Percentiles rank a stretch among this genome's conserved stretches.
Conservation (phyloP, 2,797 vertebrate species). For the Intellagama lesueurii region DNA sequence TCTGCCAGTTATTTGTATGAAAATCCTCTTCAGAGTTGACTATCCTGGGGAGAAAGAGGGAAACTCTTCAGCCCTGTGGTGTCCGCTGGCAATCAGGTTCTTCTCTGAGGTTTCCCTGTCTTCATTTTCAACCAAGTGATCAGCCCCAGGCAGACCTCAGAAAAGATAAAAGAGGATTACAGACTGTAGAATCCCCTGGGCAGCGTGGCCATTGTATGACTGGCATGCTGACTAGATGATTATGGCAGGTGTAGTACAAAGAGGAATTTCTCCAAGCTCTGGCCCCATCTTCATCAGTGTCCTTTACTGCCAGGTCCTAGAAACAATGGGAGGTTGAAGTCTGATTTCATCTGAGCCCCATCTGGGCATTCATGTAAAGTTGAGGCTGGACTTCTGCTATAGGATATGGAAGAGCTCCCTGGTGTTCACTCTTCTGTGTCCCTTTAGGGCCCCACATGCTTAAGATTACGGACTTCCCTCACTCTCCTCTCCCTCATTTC, state of each 20-base stretch:
- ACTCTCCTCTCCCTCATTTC: neutral
- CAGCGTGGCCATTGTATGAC: too few relatives aligned
- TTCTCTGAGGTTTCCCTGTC: neutral
- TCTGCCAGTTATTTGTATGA: neutral
- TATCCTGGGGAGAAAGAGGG: neutral
- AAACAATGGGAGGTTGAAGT: neutral
- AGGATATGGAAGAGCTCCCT: neutral
- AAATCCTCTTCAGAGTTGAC: neutral
- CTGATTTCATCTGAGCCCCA: neutral
- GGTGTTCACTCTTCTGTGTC: neutral
- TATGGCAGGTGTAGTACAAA: too few relatives aligned
- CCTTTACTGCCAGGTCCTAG: neutral
- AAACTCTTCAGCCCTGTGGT: neutral
- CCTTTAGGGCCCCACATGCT: neutral
- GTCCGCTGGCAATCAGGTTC: neutral
- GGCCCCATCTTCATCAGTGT: neutral
- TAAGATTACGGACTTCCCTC: neutral
- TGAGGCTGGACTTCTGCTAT: neutral
- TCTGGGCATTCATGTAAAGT: neutral
- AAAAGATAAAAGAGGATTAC: too few relatives aligned
- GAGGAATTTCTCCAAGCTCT: neutral
- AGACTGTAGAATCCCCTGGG: too few relatives aligned
- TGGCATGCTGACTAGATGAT: too few relatives aligned
- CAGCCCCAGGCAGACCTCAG: too few relatives aligned
- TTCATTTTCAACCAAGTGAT: neutral